A percentile compares a stretch with the other conserved stretches of the same genome.
Conservation (phyloP, 2,888 invertebrate genomes). For the Limnephilus lunatus region DNA sequence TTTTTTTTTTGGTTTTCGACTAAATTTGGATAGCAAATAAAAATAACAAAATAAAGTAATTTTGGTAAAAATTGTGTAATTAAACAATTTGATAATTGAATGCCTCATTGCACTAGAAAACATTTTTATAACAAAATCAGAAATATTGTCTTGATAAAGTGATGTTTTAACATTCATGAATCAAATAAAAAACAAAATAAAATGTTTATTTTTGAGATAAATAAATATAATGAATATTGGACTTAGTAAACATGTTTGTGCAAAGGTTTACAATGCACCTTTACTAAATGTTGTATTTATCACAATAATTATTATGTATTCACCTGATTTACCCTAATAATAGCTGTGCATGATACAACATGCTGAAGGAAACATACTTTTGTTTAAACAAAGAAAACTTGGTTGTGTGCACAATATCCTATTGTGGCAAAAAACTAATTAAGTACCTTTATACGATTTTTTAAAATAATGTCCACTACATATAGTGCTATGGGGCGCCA, state of each 20-base stretch:
- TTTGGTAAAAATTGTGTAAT: background rate
- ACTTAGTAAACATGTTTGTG: background rate
- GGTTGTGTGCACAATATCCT: background rate
- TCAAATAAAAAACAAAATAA: background rate
- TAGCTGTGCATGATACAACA: background rate
- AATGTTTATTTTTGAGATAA: background rate
- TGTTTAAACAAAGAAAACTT: background rate
- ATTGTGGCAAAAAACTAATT: background rate
- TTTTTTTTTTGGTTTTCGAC: conserved; percentile 7
- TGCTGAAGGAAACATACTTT: background rate
- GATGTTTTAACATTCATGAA: background rate
- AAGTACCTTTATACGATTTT: background rate
- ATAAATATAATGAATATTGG: background rate
- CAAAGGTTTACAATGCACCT: background rate
- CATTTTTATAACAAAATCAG: background rate
- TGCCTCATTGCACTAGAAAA: background rate
- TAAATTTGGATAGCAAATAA: conserved; percentile 12
- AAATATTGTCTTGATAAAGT: background rate
- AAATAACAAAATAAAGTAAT: background rate
- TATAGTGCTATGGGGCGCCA: background rate
- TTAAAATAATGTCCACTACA: background rate
- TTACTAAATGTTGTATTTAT: background rate
- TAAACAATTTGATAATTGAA: background rate
- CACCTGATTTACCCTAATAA: too few species aligned
- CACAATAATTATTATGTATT: background rate